Conservation (phyloP, 2,888 invertebrate species). For the Meiosimyza platycephala region DNA sequence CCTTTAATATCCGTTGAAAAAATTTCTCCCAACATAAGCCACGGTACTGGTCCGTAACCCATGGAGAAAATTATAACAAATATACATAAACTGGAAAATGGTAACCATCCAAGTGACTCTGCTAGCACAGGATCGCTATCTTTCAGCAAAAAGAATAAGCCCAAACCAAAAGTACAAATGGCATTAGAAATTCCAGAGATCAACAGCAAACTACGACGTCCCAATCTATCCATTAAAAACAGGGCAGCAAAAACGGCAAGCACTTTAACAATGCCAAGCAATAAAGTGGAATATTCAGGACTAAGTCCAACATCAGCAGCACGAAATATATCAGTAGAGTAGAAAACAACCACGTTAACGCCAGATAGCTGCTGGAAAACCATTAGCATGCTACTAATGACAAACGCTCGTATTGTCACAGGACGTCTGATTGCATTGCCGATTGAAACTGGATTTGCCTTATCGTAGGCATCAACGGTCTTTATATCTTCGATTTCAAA, state of each 20-base stretch:
- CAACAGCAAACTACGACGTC: conserved; percentile 81
- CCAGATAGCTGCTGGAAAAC: conserved; percentile 90
- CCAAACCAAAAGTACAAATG: conserved; percentile 76
- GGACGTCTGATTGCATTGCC: conserved; percentile 71
- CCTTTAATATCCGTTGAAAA: conserved; percentile 84
- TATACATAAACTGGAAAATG: conserved; percentile 77
- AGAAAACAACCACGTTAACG: conserved; percentile 86
- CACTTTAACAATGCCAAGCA: conserved; percentile 87
- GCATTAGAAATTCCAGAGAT: conserved; percentile 79
- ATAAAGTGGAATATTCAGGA: conserved; percentile 76
- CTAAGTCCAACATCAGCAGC: conserved; percentile 68
- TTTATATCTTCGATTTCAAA: conserved; percentile 74
- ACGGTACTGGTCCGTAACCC: conserved; percentile 88
- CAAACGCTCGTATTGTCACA: conserved; percentile 73
- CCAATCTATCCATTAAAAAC: conserved; percentile 82
- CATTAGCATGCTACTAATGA: conserved; percentile 85
- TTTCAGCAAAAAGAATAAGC: conserved; percentile 75
- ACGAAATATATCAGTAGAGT: conserved; percentile 79
- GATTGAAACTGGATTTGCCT: conserved; percentile 71
- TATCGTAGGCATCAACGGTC: conserved; percentile 69
- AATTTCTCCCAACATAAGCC: conserved; percentile 81
- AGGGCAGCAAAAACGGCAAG: conserved; percentile 76
- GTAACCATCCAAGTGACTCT: conserved; percentile 76
- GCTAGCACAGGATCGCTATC: conserved; percentile 64
- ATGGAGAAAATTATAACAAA: conserved; percentile 85